phyloP scores from a whole-genome alignment of 2,797 vertebrate species.

The Muraenolepis orangiensis region DNA sequence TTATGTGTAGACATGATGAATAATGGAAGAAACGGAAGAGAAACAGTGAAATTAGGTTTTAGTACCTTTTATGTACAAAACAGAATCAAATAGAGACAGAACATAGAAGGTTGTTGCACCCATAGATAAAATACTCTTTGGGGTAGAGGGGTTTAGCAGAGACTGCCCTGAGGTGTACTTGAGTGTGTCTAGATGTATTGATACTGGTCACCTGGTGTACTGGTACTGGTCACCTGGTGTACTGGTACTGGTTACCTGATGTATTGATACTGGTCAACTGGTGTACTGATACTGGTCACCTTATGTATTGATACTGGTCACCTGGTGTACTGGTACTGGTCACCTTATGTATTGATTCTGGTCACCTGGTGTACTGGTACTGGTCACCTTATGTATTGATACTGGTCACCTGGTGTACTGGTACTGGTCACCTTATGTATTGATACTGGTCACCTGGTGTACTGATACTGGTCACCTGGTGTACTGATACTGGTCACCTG shows the following conservation, averaged over 20 bases:
- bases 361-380: neutral
- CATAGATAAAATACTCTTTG: neutral
- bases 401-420: neutral
- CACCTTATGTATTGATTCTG: too few species aligned
- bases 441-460: too few species aligned
- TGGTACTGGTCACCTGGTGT: too few species aligned
- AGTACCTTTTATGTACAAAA: too few species aligned
- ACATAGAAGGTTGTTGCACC: too few species aligned
- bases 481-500: too few species aligned
- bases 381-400: too few species aligned
- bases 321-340: neutral
- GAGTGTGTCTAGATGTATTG: neutral
- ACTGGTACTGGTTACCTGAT: neutral
- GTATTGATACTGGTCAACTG: neutral
- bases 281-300: neutral
- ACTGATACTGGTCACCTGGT: too few species aligned
- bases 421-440: neutral
- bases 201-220: too few species aligned
- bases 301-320: too few species aligned
- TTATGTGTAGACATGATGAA: neutral
- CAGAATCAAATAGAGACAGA: too few species aligned
- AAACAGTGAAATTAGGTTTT: neutral
- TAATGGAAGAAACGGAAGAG: neutral
- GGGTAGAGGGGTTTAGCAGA: neutral
- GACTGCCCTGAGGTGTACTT: neutral